Evolutionary conservation across 1,140 invertebrate genomes (phyloP), one percentile per base, ranked within the genome.

Genomic region (Brachionus koreanus): DNA sequence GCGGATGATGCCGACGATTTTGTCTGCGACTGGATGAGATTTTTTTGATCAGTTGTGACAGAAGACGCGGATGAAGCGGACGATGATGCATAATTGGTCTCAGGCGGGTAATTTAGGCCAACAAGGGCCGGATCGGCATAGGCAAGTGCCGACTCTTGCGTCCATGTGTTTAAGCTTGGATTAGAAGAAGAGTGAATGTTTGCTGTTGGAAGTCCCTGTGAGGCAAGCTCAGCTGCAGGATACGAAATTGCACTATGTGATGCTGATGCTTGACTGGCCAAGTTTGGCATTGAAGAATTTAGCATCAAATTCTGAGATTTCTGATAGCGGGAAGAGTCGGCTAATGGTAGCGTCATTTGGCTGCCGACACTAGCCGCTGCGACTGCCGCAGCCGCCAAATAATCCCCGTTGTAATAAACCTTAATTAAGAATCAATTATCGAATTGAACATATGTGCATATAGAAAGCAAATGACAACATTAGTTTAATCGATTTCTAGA

Each of bases 371-470:
- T 39, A 16, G 65, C 65, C n/a, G 65, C 65, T 10, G 65, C 65
- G 0, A 19, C 65, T n/a, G 65, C 65, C 4, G 65, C 65, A 13
- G 65, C 65, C 37, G 39, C 39, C 6, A 74, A 39, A 74, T 74
- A 74, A 39, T 74, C 69, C 10, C 42, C 43, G 25, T 74, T 74
- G 33, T 74, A 74, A 46, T 74, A 74, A 7, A 74, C 69, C 69
- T 74, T 74, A 13, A 74, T 25, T 29, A 29, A 29, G n/a, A 29
- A 29, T 29, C 29, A 29, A 29, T 29, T 29, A 29, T 29, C 29
- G 3, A 2, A 29, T 29, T 29, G 29, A 29, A 29, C 29, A 29
- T 29, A 3, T 29, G 29, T 29, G 29, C 3, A 3, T 3, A 29
- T 29, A 29, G 3, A 29, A 3, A 29, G 29, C 29, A 29, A 2